Conservation (phyloP, 2,888 invertebrate genomes). For the Dinocampus coccinellae region DNA sequence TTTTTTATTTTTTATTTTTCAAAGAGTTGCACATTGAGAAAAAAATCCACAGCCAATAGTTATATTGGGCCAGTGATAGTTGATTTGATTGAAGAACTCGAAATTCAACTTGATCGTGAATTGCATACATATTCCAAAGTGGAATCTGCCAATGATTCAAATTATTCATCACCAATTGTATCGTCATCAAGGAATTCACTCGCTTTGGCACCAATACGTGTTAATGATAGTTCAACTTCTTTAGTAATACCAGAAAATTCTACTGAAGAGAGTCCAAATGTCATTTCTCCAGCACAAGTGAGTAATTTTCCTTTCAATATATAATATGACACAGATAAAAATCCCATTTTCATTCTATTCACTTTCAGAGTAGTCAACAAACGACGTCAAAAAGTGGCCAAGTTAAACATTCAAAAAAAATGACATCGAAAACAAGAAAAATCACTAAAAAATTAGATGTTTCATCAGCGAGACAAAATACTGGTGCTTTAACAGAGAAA, state of each 20-base stretch:
- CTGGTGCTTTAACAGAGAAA: conserved; percentile 52
- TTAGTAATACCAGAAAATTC: conserved; percentile 11
- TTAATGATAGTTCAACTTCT: conserved; percentile 7
- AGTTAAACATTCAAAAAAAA: conserved; percentile 26
- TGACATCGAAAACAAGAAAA: conserved; percentile 27
- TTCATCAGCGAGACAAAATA: conserved; percentile 43
- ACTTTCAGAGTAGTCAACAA: not conserved
- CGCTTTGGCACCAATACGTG: conserved; percentile 23
- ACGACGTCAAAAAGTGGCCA: not conserved
- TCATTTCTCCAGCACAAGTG: conserved; percentile 31
- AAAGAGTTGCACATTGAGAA: conserved; percentile 58
- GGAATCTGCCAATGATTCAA: conserved; percentile 49
- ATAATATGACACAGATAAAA: not conserved
- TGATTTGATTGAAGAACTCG: conserved; percentile 78
- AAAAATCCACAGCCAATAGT: conserved; percentile 58
- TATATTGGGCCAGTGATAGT: conserved; percentile 78
- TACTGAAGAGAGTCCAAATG: not conserved
- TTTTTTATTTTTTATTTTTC: conserved; percentile 42
- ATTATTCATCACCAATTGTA: conserved; percentile 41
- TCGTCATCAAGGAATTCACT: conserved; percentile 37
- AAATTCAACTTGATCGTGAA: conserved; percentile 69
- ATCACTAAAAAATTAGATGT: conserved; percentile 31
- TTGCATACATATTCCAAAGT: conserved; percentile 58
- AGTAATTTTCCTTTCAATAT: not conserved
- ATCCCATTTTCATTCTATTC: not conserved